Evolutionary conservation across 1,140 invertebrate species (phyloP).

Genomic region (Charaxes varanes): DNA sequence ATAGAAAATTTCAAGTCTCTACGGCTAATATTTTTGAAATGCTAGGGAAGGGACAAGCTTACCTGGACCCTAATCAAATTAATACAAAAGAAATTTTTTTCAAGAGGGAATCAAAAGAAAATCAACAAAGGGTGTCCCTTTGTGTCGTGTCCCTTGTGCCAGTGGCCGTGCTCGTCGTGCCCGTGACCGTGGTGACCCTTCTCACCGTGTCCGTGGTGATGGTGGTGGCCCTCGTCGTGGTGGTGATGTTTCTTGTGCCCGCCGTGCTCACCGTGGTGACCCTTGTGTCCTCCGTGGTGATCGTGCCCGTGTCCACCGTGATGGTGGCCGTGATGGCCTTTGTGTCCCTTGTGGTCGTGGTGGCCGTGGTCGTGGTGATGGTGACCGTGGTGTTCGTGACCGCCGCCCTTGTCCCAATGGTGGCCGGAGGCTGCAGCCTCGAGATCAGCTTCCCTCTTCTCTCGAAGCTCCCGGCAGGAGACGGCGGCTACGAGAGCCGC

Average conservation of each 20-base stretch:
- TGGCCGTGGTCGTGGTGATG: constrained; percentile 74
- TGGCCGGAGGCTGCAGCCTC: constrained; percentile 71
- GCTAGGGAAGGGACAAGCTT: too few species aligned
- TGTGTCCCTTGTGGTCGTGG: constrained; percentile 77
- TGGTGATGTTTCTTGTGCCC: too few species aligned
- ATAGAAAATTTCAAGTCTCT: too few species aligned
- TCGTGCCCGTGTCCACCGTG: constrained; percentile 74
- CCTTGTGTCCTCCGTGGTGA: constrained; percentile 74
- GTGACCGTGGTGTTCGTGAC: constrained; percentile 72
- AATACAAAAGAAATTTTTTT: too few species aligned
- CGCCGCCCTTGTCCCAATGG: constrained; percentile 69
- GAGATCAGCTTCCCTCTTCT: constrained; percentile 70
- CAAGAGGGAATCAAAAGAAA: too few species aligned
- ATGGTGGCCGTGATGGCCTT: constrained; percentile 75
- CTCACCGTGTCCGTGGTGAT: constrained; percentile 80
- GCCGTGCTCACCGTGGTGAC: constrained; percentile 80
- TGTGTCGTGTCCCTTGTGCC: constrained; percentile 84
- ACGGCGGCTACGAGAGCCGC: constrained; percentile 41
- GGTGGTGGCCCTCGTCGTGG: constrained; percentile 82
- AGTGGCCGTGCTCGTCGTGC: constrained; percentile 75
- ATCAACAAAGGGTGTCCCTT: constrained; percentile 85
- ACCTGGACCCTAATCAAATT: too few species aligned
- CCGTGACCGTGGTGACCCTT: constrained; percentile 79
- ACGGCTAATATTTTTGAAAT: too few species aligned
- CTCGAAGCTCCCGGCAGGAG: constrained; percentile 42